phyloP scores from a whole-genome alignment of 2,888 invertebrate genomes.

The Xylophagus ater region DNA sequence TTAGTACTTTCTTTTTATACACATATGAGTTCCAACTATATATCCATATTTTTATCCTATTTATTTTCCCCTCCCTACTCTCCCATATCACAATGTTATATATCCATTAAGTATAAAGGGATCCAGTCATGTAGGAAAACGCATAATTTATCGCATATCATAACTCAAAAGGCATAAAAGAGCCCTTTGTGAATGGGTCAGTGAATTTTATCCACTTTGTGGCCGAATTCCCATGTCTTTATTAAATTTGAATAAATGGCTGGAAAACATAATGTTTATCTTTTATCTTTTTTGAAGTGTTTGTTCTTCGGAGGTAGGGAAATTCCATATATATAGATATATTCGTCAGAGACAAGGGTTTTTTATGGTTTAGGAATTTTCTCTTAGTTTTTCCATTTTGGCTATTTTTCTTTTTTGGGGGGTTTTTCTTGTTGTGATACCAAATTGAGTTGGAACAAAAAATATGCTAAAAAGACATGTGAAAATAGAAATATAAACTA shows the following conservation, averaged over 20 bases:
- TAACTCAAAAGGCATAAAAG: constrained; percentile 17
- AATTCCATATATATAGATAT: not conserved
- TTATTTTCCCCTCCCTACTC: too few species aligned
- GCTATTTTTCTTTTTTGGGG: too few species aligned
- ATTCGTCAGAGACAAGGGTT: not conserved
- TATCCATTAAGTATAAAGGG: constrained; percentile 5
- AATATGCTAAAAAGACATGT: too few species aligned
- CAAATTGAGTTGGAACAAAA: too few species aligned
- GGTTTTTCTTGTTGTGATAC: too few species aligned
- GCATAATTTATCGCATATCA: constrained; percentile 17
- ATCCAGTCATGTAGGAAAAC: constrained; percentile 14
- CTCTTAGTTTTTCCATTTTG: too few species aligned
- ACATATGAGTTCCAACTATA: too few species aligned
- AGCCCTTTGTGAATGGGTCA: constrained; percentile 20
- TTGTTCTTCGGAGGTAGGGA: not conserved
- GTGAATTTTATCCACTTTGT: constrained; percentile 23
- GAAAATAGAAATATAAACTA: too few species aligned
- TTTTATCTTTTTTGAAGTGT: too few species aligned
- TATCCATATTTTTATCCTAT: too few species aligned
- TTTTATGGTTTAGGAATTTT: too few species aligned
- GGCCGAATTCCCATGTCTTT: constrained; percentile 22
- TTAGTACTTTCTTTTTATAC: too few species aligned
- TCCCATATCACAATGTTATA: constrained; percentile 1
- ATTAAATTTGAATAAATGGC: constrained; percentile 24
- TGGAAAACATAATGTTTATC: constrained; percentile 14